A percentile compares a stretch with the other conserved stretches of the same genome.
Evolutionary conservation across 2,113 vertebrate genomes (phyloP).

Genomic region (Rhea americana): DNA sequence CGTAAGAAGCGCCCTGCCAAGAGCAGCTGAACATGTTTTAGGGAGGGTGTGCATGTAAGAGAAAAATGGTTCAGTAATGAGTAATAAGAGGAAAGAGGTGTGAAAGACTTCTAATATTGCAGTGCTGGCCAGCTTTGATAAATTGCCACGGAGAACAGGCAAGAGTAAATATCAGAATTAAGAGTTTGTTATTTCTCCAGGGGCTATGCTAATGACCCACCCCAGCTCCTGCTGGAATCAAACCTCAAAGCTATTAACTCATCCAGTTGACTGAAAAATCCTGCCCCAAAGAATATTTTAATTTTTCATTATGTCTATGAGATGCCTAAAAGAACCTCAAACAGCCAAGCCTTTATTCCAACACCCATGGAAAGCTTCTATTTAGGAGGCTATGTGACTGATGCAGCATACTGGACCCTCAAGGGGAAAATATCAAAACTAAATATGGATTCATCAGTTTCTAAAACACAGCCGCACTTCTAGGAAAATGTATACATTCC

Average conservation of each 20-base stretch:
- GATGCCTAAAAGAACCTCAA: neutral
- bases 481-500: neutral
- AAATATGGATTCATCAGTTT: slow-evolving; percentile 50
- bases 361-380: slow-evolving; percentile 17
- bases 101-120: neutral
- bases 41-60: neutral
- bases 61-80: neutral
- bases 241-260: slow-evolving; percentile 45
- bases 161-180: slow-evolving; percentile 35
- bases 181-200: slow-evolving; percentile 23
- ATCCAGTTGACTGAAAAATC: neutral
- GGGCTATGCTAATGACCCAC: slow-evolving; percentile 7
- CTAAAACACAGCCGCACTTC: slow-evolving; percentile 55
- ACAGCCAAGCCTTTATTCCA: slow-evolving; percentile 17
- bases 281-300: slow-evolving; percentile 49
- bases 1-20: neutral
- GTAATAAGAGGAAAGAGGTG: neutral
- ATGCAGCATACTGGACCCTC: slow-evolving; percentile 12
- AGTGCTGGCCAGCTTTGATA: slow-evolving; percentile 21
- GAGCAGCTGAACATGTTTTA: neutral
- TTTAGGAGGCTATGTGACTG: slow-evolving; percentile 23
- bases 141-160: neutral
- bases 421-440: slow-evolving; percentile 45
- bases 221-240: slow-evolving; percentile 5
- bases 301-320: slow-evolving; percentile 59